Evolutionary conservation across 2,113 vertebrate genomes (phyloP).

Genomic region (Phylloscopus trochilus): DNA sequence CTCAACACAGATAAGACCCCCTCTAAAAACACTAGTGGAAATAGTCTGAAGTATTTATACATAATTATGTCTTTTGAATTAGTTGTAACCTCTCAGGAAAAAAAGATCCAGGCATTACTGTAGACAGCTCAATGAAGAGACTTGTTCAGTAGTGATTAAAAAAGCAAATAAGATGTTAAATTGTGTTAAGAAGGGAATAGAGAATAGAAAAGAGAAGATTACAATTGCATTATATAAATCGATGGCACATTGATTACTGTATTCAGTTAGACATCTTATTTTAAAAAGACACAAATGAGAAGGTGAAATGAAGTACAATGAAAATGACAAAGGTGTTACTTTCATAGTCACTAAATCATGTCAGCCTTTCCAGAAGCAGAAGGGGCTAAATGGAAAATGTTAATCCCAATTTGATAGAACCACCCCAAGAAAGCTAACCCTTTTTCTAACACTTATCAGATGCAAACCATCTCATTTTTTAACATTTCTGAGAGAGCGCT

Average conservation of each 20-base stretch:
- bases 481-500: conserved; percentile 6
- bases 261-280: conserved; percentile 61
- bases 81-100: conserved; percentile 19
- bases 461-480: neutral
- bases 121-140: conserved; percentile 37
- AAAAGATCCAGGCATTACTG: conserved; percentile 30
- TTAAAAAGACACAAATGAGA: conserved; percentile 62
- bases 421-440: neutral
- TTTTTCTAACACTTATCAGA: neutral
- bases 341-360: conserved; percentile 39
- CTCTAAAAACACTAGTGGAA: neutral
- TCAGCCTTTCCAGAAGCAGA: neutral
- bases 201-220: conserved; percentile 40
- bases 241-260: conserved; percentile 59
- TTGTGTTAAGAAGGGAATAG: conserved; percentile 36
- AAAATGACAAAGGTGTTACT: conserved; percentile 59
- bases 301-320: conserved; percentile 58
- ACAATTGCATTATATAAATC: conserved; percentile 54
- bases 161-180: conserved; percentile 52
- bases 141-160: conserved; percentile 44
- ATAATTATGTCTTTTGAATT: neutral
- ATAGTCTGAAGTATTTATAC: conserved; percentile 38
- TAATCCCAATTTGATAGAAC: conserved; percentile 9
- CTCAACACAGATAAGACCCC: conserved; percentile 3
- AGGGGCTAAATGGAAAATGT: conserved; percentile 11